phyloP scores from a whole-genome alignment of 2,888 invertebrate species.

The Hydrotaea cyrtoneurina region DNA sequence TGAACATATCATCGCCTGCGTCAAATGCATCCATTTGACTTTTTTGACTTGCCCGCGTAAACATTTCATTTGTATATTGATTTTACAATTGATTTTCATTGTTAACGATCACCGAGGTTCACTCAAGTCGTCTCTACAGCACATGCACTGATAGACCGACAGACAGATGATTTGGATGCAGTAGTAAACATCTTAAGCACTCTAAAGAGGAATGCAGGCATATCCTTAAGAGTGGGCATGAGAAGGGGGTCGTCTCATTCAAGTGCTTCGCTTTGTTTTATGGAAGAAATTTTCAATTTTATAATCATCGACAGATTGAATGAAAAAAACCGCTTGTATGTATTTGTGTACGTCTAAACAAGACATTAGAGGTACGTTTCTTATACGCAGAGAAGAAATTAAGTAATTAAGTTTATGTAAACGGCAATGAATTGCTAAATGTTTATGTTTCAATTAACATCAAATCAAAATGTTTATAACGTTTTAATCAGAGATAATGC shows the following conservation, averaged over 20 bases:
- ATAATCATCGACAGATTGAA: not conserved
- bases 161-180: not conserved
- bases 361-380: not conserved
- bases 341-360: not conserved
- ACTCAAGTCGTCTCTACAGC: not conserved
- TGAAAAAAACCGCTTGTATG: not conserved
- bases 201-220: not conserved
- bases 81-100: conserved; percentile 44
- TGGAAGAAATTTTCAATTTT: conserved; percentile 13
- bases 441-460: not conserved
- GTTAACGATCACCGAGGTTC: conserved; percentile 13
- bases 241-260: conserved; percentile 4
- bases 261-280: conserved; percentile 27
- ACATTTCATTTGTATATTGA: conserved; percentile 51
- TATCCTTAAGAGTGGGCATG: not conserved
- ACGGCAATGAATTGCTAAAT: not conserved
- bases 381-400: not conserved
- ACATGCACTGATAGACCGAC: not conserved
- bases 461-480: not conserved
- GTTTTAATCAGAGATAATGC: not conserved
- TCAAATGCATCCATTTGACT: conserved; percentile 60
- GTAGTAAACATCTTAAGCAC: conserved; percentile 3
- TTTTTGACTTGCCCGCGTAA: conserved; percentile 50
- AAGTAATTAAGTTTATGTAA: conserved; percentile 11
- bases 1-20: conserved; percentile 25